Percentiles rank a stretch among this genome's conserved stretches.
phyloP scores from a whole-genome alignment of 2,888 invertebrate genomes.

The Xestia ashworthii region DNA sequence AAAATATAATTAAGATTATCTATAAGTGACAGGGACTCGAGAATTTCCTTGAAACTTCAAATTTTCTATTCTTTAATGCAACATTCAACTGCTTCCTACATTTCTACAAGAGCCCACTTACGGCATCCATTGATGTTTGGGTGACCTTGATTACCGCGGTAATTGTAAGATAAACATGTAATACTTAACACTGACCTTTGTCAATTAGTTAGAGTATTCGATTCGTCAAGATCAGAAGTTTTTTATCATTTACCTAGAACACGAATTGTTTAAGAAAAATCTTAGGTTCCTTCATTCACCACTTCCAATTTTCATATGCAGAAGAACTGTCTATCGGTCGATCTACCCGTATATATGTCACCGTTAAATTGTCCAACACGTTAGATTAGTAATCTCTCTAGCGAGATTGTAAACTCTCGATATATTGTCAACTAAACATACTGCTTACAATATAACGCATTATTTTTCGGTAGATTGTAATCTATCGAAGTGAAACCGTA shows the following conservation, averaged over 20 bases:
- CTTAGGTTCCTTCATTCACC: constrained; percentile 2
- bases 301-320: not conserved
- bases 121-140: constrained; percentile 65
- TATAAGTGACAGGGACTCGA: not conserved
- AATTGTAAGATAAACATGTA: constrained; percentile 83
- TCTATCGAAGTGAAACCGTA: too few relatives aligned
- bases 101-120: constrained; percentile 41
- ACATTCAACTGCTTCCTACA: constrained; percentile 38
- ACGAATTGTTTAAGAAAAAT: constrained; percentile 3
- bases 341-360: not conserved
- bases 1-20: not conserved
- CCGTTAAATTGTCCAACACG: too few relatives aligned
- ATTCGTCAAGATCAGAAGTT: constrained; percentile 70
- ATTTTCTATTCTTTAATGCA: constrained; percentile 43
- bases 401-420: too few relatives aligned
- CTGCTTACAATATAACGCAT: too few relatives aligned
- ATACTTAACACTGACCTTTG: constrained; percentile 82
- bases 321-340: not conserved
- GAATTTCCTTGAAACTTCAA: constrained; percentile 46
- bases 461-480: too few relatives aligned
- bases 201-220: constrained; percentile 79
- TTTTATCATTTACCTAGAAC: constrained; percentile 20
- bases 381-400: too few relatives aligned
- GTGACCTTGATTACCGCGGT: constrained; percentile 80
- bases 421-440: too few relatives aligned